phyloP scores from a whole-genome alignment of 1,140 invertebrate genomes.

The Helicoverpa zea region DNA sequence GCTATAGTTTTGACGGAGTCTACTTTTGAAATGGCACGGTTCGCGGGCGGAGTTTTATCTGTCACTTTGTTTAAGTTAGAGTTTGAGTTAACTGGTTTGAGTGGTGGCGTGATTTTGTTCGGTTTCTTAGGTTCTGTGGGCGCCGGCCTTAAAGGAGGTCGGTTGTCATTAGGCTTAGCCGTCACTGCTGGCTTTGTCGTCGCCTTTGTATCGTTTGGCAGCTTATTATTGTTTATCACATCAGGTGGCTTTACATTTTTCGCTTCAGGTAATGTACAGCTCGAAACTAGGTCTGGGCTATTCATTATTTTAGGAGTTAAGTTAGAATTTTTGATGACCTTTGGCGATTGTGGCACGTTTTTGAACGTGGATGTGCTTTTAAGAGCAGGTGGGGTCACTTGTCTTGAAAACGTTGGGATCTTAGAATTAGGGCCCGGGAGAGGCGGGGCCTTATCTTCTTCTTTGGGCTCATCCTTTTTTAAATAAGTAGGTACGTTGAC shows the following conservation, averaged over 20 bases:
- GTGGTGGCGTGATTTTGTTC: conserved; percentile 63
- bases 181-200: conserved; percentile 68
- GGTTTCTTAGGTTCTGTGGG: conserved; percentile 74
- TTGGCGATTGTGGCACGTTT: conserved; percentile 75
- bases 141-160: conserved; percentile 73
- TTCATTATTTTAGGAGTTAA: conserved; percentile 83
- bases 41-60: conserved; percentile 68
- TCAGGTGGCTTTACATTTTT: conserved; percentile 88
- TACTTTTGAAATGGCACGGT: conserved; percentile 70
- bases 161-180: conserved; percentile 71
- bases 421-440: conserved; percentile 77
- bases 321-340: conserved; percentile 71
- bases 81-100: conserved; percentile 70
- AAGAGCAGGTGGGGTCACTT: conserved; percentile 85
- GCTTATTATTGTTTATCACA: conserved; percentile 86
- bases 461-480: conserved; percentile 65
- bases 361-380: conserved; percentile 80
- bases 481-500: conserved; percentile 88
- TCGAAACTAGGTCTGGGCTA: conserved; percentile 91
- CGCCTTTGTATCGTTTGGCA: conserved; percentile 69
- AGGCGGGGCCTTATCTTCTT: conserved; percentile 71
- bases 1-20: conserved; percentile 80
- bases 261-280: conserved; percentile 85
- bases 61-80: conserved; percentile 65
- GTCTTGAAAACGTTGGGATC: conserved; percentile 81